Evolutionary conservation across 2,888 invertebrate genomes (phyloP), one percentile per base, ranked within the genome.

Genomic region (Cacoxenus indagator): DNA sequence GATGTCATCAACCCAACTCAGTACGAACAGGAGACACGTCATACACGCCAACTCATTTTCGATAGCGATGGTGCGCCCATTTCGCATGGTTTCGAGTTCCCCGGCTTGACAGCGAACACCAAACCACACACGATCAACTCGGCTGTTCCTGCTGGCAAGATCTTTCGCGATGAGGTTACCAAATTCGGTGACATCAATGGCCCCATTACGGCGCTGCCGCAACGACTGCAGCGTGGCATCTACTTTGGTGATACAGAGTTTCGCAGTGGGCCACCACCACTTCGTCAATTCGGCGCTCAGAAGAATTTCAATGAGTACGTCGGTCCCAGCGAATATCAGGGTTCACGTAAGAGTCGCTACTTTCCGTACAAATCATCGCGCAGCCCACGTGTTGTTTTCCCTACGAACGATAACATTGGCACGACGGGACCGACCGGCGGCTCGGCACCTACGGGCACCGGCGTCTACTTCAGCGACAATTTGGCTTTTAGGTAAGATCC

Each of bases 151-250:
- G 74, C 72, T 0, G 84, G 83, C 1, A 87, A 87, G 70, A 73
- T 83, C 3, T 88, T 84, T 70, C 87, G 87, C 54, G 88, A 88
- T 46, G 88, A 88, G 57, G 88, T 88, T 2, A 88, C 88, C 29
- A 88, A 88, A 72, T 88, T 88, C 64, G 88, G 88, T 1, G 88
- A 88, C 46, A 77, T 87, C 9, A 88, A 88, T 70, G 88, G 88
- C 9, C 88, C 88, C 0, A 86, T 88, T 14, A 88, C 88, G 2
- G 86, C 87, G 2, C 48, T 87, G 46, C 87, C 86, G 0, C 87
- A 85, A 45, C 78, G 86, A 9, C 81, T 86, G 1, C 87, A 86
- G 61, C 82, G 87, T 11, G 86, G 85, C 14, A 77, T 86, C 46
- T 87, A 79, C 75, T 87, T 85, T 43, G 84, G 86, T 19, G 87